A percentile compares a stretch with the other conserved stretches of the same genome.
Conservation (phyloP, 2,113 vertebrate species). For the Lichenostomus cassidix region DNA sequence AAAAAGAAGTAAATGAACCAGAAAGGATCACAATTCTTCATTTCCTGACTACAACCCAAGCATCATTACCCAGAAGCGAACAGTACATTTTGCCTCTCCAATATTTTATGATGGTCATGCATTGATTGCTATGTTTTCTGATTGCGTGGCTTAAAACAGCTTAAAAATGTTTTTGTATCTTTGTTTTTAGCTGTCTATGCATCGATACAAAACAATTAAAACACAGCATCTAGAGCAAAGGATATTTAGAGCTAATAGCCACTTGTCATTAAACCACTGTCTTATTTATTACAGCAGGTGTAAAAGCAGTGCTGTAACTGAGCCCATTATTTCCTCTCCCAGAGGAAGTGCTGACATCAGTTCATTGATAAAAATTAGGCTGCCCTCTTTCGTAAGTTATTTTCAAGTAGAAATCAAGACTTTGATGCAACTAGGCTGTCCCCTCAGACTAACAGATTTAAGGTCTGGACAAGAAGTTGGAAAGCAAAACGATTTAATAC, state of each 20-base stretch:
- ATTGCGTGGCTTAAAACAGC: background rate
- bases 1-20: background rate
- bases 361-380: background rate
- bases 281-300: background rate
- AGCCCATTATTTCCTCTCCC: background rate
- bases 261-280: background rate
- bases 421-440: background rate
- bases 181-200: background rate
- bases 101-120: background rate
- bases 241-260: background rate
- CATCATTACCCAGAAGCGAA: background rate
- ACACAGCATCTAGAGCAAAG: background rate
- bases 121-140: background rate
- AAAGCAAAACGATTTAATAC: background rate
- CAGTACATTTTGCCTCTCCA: background rate
- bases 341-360: background rate
- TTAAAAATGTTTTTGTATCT: background rate
- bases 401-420: background rate
- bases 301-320: background rate
- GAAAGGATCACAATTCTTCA: background rate
- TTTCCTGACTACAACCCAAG: background rate
- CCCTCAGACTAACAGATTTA: background rate
- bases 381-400: background rate
- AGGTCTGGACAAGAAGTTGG: background rate
- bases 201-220: background rate